Evolutionary conservation across 2,113 vertebrate genomes (phyloP), one percentile per base, ranked within the genome.

Genomic region (Carlito syrichta): DNA sequence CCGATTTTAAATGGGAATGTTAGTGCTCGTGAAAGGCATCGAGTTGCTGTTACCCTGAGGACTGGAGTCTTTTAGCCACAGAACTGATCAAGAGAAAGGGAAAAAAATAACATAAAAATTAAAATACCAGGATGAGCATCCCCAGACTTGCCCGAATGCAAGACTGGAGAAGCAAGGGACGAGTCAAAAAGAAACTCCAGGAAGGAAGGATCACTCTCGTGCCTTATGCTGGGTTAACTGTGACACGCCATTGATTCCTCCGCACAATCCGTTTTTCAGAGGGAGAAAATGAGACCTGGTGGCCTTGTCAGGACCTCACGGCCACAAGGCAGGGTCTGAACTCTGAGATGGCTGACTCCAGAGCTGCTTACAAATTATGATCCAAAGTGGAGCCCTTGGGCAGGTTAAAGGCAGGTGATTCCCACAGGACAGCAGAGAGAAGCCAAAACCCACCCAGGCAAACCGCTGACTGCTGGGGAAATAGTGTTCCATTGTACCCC

Each of bases 401-500:
- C 12, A 20, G 23, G 50, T 13, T 17, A 16, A 19, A 19, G 14
- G 19, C 0, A 3, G 60, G 9, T 12, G 12, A 63, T 58, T 27
- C n/a, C 16, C 10, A 9, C n/a, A 23, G 52, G 35, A 9, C 1
- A 3, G 11, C 1, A 22, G 25, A 23, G 43, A 1, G 14, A 3
- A 22, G 17, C 23, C 25, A n/a, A 69, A 8, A 0, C 0, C 0
- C 0, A 27, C 16, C 13, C 8, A 13, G n/a, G n/a, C 25, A 32
- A 25, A 6, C 19, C 0, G 0, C n/a, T 60, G 63, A 35, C 52
- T 52, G 7, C 52, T 52, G 52, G 52, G 52, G 16, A 52, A 10
- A 52, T 52, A 8, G n/a, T n/a, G n/a, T n/a, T n/a, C 4, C 45
- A 8, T 8, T 0, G 0, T 9, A 16, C 45, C 38, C 0, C 1